phyloP scores from a whole-genome alignment of 2,113 vertebrate species.

The Anoplopoma fimbria region DNA sequence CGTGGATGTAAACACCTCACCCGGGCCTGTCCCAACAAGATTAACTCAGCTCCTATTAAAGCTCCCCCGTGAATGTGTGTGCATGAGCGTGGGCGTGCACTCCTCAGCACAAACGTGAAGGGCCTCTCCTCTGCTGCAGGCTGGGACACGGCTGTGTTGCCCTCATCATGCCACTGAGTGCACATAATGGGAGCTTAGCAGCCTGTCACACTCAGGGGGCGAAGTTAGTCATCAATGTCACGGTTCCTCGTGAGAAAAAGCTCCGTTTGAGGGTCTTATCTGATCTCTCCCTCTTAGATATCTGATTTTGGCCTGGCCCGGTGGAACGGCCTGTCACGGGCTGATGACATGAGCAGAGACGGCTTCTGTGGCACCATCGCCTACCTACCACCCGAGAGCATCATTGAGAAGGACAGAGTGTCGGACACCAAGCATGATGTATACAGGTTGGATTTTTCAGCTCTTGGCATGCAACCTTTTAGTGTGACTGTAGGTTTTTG shows the following conservation, averaged over 20 bases:
- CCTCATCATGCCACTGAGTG: conserved; percentile 66
- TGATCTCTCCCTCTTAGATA: conserved; percentile 84
- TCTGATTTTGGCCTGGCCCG: conserved; percentile 98
- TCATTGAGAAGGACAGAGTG: conserved; percentile 93
- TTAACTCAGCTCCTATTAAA: conserved; percentile 66
- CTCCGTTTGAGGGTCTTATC: conserved; percentile 44
- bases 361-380: conserved; percentile 97
- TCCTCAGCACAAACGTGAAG: conserved; percentile 43
- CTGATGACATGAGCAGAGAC: conserved; percentile 95
- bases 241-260: conserved; percentile 30
- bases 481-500: not conserved
- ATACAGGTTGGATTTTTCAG: conserved; percentile 88
- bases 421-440: conserved; percentile 98
- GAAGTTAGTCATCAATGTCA: conserved; percentile 65
- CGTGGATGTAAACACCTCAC: conserved; percentile 82
- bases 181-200: conserved; percentile 63
- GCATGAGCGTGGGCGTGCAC: conserved; percentile 56
- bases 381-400: conserved; percentile 96
- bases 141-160: conserved; percentile 68
- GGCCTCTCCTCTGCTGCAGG: conserved; percentile 77
- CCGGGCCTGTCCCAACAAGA: conserved; percentile 81
- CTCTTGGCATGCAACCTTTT: not conserved
- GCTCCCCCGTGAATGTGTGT: conserved; percentile 31
- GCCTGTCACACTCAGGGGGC: conserved; percentile 44
- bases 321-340: conserved; percentile 93